Evolutionary conservation across 2,797 vertebrate species (phyloP).

Genomic region (Catamblyrhynchus diadema): DNA sequence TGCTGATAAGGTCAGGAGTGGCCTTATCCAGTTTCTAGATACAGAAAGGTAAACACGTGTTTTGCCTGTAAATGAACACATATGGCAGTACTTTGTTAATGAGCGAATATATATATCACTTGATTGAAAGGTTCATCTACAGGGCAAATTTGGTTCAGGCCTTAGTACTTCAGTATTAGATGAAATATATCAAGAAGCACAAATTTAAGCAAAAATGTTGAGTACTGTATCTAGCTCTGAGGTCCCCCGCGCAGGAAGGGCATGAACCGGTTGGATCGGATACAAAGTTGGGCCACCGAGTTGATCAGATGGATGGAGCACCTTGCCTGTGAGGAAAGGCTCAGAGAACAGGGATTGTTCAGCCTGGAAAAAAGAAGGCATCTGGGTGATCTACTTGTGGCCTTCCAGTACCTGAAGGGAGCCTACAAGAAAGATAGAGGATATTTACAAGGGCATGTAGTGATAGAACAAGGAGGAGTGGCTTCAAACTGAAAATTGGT

Average conservation of each 20-base stretch:
- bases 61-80: background rate
- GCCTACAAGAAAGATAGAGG: background rate
- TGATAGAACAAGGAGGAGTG: background rate
- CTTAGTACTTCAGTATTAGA: background rate
- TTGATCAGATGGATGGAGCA: background rate
- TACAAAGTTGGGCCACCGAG: background rate
- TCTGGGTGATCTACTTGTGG: background rate
- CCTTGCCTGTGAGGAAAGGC: background rate
- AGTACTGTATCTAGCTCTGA: background rate
- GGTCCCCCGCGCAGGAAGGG: background rate
- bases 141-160: background rate
- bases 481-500: background rate
- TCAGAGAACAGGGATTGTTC: background rate
- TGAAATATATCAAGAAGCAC: background rate
- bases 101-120: accelerated
- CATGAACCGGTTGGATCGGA: accelerated
- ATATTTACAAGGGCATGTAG: background rate
- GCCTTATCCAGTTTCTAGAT: background rate
- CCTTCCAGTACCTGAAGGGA: background rate
- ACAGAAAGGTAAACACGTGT: background rate
- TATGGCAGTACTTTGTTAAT: background rate
- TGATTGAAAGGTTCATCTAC: background rate
- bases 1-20: background rate
- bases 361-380: background rate
- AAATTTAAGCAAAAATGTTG: background rate